A percentile compares a stretch with the other conserved stretches of the same genome.
These are phyloP conservation scores for Trichoplusia ni DNA, from an alignment of 1,140 invertebrate genomes.

Conservation along the genomic window DNA sequence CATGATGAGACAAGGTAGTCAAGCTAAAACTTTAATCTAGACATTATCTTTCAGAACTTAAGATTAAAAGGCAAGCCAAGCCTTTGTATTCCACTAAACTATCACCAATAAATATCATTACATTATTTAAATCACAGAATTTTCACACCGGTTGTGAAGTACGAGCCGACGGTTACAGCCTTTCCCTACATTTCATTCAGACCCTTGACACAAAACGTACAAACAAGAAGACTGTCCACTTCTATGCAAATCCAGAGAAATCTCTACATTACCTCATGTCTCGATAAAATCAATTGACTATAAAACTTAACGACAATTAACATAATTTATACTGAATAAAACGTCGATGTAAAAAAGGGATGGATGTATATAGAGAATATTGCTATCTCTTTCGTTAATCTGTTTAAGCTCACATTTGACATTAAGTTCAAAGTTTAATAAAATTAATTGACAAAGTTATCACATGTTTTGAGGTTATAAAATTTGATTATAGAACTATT, in stretches of 20 bases:
- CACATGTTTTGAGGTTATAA: background rate
- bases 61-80: no score
- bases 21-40: no score
- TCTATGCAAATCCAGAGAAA: constrained; percentile 25
- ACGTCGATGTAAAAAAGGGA: background rate
- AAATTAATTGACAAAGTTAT: constrained; percentile 4
- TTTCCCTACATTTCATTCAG: constrained; percentile 6
- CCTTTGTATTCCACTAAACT: background rate
- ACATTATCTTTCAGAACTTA: no score
- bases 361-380: background rate
- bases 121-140: background rate
- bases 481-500: background rate
- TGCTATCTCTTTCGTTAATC: background rate
- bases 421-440: constrained; percentile 14
- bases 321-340: constrained; percentile 20
- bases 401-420: background rate
- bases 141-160: background rate
- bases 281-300: constrained; percentile 19
- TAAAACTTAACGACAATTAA: constrained; percentile 8
- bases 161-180: background rate
- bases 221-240: background rate
- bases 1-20: no score
- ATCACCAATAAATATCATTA: background rate
- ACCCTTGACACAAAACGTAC: constrained; percentile 13
- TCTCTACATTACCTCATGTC: constrained; percentile 1